Evolutionary conservation across 2,113 vertebrate species (phyloP), one percentile per base, ranked within the genome.

Genomic region (Trogon surrucura): DNA sequence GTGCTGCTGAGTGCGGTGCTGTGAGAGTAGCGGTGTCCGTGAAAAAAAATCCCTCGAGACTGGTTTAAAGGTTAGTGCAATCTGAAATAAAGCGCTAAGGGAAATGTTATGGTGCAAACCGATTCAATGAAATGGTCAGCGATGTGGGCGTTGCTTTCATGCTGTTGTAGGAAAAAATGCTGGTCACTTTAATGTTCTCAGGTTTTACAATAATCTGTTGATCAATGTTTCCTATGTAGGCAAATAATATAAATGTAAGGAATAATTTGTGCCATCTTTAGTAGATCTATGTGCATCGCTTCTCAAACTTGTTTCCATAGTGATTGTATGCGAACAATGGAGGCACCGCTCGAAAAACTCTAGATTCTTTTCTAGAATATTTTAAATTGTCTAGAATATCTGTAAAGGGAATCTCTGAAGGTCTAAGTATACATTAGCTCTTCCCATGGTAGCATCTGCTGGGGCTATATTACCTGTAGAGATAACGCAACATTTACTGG

Each of bases 291-390:
- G 36, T 69, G 41, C 85, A 62, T 82, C 82, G 32, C 67, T 80
- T 83, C 51, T 53, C 47, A 25, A 61, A 38, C 48, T 78, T 80
- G 95, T 97, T 94, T 95, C 95, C 93, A 94, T 96, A 93, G 95
- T 88, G 96, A 96, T 94, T 88, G 57, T 80, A 74, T 84, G 70
- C 21, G 88, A 87, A 67, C 30, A 54, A 62, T 56, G 88, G 71
- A 91, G 89, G 41, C 61, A 53, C 34, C 56, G 70, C 74, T 90
- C 85, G 81, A 73, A 73, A 93, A 89, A 48, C 11, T 50, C 13
- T 41, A 41, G 1, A n/a, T 47, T 51, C 69, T 81, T 92, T 66
- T 44, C 77, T 84, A 56, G 26, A 78, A 51, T 64, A n/a, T 18
- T 45, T 57, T 64, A 71, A 75, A 48, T 79, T 85, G 74, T 16